Evolutionary conservation across 2,888 invertebrate genomes (phyloP).

Genomic region (Lepas anatifera): DNA sequence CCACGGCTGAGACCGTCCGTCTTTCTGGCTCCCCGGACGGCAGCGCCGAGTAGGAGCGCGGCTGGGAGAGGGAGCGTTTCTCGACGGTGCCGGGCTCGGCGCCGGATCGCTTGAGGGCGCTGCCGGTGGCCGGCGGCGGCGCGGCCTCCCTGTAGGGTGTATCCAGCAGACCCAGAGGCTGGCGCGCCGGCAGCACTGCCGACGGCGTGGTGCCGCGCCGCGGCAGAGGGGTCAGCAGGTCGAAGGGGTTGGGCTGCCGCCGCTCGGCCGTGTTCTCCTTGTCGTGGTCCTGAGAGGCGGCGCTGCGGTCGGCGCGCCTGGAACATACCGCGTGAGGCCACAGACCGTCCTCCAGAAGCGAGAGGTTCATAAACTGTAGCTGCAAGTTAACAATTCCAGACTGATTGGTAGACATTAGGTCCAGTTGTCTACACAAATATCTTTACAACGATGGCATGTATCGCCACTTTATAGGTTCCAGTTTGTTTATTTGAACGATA

Average conservation of each 20-base stretch:
- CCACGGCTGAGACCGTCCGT: background rate
- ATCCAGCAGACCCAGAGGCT: background rate
- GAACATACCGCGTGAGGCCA: no score
- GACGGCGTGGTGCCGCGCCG: background rate
- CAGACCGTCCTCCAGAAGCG: no score
- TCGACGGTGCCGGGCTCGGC: background rate
- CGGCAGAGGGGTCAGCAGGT: background rate
- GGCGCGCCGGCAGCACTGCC: background rate
- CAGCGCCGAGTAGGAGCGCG: background rate
- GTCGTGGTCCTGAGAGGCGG: background rate
- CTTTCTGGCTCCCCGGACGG: background rate
- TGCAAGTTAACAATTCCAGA: no score
- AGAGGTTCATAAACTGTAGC: no score
- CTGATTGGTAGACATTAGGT: no score
- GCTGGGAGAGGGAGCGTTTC: background rate
- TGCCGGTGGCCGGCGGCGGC: background rate
- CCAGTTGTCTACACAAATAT: no score
- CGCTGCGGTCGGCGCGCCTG: background rate
- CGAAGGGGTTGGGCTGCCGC: background rate
- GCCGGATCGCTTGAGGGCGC: background rate
- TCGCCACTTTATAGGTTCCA: no score
- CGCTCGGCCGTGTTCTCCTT: background rate
- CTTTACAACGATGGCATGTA: no score
- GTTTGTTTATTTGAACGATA: no score
- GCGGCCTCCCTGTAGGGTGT: background rate